A percentile compares a stretch with the other conserved stretches of the same genome.
Conservation (phyloP, 2,888 invertebrate genomes). For the Orthosia gothica region DNA sequence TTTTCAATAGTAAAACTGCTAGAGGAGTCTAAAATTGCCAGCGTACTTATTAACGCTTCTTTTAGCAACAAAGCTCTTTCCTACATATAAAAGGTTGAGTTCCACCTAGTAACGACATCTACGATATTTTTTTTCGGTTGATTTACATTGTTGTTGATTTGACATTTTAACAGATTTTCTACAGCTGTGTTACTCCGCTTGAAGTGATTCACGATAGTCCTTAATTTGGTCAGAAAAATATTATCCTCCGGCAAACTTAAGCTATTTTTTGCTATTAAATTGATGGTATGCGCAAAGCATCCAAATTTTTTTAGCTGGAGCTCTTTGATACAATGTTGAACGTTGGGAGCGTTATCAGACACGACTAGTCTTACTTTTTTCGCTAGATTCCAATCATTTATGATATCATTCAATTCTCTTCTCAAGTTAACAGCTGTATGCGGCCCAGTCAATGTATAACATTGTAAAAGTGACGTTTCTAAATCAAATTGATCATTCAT, state of each 20-base stretch:
- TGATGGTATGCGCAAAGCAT: slow-evolving; percentile 10
- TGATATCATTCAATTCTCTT: slow-evolving; percentile 7
- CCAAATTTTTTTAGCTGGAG: background rate
- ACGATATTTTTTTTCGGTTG: slow-evolving; percentile 10
- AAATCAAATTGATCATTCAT: background rate
- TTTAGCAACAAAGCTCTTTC: slow-evolving; percentile 15
- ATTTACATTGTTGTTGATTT: slow-evolving; percentile 2
- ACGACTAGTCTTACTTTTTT: slow-evolving; percentile 14
- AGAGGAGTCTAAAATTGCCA: slow-evolving; percentile 25
- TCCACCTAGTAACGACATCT: slow-evolving; percentile 3
- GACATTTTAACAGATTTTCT: slow-evolving; percentile 10
- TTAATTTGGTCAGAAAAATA: slow-evolving; percentile 2
- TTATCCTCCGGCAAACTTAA: slow-evolving; percentile 10
- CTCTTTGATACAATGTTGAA: slow-evolving; percentile 12
- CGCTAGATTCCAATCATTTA: slow-evolving; percentile 3
- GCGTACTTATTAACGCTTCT: slow-evolving; percentile 22
- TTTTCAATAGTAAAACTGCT: slow-evolving; percentile 19
- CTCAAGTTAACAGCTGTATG: slow-evolving; percentile 14
- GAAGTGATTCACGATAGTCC: slow-evolving; percentile 10
- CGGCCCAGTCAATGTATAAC: slow-evolving; percentile 7
- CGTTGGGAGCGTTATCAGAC: slow-evolving; percentile 6
- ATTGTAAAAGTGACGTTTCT: slow-evolving; percentile 14
- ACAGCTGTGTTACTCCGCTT: slow-evolving; percentile 14
- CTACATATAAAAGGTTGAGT: slow-evolving; percentile 3
- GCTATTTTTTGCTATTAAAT: slow-evolving; percentile 13